Conservation (phyloP, 2,797 vertebrate species). For the Enteromius radiatus region DNA sequence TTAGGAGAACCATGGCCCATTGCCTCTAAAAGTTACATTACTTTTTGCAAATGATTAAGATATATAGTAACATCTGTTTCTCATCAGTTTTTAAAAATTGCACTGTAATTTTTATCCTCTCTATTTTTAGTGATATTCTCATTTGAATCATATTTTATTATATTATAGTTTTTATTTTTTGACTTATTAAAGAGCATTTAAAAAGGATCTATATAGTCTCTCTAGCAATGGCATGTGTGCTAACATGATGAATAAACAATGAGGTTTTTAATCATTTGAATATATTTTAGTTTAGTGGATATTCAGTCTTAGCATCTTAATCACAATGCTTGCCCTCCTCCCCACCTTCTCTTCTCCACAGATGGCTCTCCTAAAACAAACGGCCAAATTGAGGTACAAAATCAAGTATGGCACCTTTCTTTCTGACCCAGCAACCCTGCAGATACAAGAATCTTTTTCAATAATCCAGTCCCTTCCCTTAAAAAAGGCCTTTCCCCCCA, state of each 20-base stretch:
- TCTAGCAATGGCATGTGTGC: background rate
- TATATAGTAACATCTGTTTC: background rate
- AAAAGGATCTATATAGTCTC: background rate
- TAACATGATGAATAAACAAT: slow-evolving; percentile 4
- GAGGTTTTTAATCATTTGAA: background rate
- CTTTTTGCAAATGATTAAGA: background rate
- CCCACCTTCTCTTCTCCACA: slow-evolving; percentile 81
- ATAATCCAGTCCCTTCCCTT: slow-evolving; percentile 68
- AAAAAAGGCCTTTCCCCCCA: slow-evolving; percentile 68
- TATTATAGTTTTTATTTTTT: background rate
- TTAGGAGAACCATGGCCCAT: background rate
- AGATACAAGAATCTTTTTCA: slow-evolving; percentile 52
- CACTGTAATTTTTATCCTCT: background rate
- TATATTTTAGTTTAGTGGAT: slow-evolving; percentile 6
- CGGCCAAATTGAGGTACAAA: slow-evolving; percentile 83
- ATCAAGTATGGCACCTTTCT: slow-evolving; percentile 77
- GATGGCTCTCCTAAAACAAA: slow-evolving; percentile 83
- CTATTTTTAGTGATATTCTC: background rate
- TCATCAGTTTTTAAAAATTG: background rate
- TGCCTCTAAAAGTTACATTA: slow-evolving; percentile 9
- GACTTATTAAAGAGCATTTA: background rate
- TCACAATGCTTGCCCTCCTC: slow-evolving; percentile 72
- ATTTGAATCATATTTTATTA: background rate
- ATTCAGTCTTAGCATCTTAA: slow-evolving; percentile 18
- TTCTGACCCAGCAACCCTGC: slow-evolving; percentile 69